Evolutionary conservation across 2,888 invertebrate genomes (phyloP), one percentile per base, ranked within the genome.

Genomic region (Anticlea derivata): DNA sequence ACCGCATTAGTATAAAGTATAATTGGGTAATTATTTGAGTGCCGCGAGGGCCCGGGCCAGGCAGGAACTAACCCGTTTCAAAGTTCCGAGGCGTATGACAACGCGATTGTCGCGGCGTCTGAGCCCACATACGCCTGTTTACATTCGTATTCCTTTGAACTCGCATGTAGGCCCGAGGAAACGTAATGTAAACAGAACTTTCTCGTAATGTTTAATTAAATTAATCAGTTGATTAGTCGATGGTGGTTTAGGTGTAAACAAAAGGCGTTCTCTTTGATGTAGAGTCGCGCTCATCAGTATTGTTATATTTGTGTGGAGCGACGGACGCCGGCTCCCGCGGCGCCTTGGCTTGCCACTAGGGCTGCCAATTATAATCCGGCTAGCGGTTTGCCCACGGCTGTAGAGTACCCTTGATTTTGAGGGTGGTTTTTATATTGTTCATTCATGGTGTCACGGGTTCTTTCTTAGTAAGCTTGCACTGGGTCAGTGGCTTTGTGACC

Each of bases 201-300:
- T 90, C 89, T 89, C 81, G 89, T 89, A 86, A 89, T 89, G 89
- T 90, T 89, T 89, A 90, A 89, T 90, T 90, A 88, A 90, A 89
- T 90, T 90, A 90, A 89, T 90, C 89, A 89, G 88, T 81, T 88
- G 89, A 89, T 90, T 89, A 86, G 89, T 82, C 88, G 88, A 87
- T 87, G 88, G 85, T 80, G 80, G 83, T 80, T 79, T 75, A 70
- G 79, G 76, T 73, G 87, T 90, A 90, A 90, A 90, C 89, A 89
- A 74, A 78, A 71, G 71, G 68, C 70, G 70, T 53, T 58, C 56
- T 75, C 88, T 89, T 88, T 89, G 88, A 89, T 88, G 84, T 88
- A 77, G 71, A 73, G 76, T 62, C 74, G 73, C 79, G 78, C 78
- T 83, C 82, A 38, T 33, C 35, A 30, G 53, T 48, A 85, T 85